Evolutionary conservation across 2,888 invertebrate genomes (phyloP).

Genomic region (Napeogenes inachia): DNA sequence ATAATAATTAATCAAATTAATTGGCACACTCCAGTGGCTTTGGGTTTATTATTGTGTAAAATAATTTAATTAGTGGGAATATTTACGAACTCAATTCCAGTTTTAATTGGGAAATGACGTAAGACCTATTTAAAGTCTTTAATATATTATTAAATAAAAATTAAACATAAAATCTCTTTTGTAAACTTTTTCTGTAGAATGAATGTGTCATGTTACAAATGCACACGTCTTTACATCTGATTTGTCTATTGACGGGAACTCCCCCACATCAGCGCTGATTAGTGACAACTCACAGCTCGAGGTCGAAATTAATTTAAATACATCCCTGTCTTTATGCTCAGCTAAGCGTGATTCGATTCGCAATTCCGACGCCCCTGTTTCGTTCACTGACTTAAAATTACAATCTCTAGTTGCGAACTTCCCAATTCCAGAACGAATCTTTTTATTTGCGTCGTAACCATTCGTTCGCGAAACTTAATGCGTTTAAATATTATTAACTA

Average conservation of each 20-base stretch:
- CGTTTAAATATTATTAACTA: slow-evolving; percentile 34
- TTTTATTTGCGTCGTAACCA: slow-evolving; percentile 49
- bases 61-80: neutral
- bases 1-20: slow-evolving; percentile 3
- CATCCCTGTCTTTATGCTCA: slow-evolving; percentile 66
- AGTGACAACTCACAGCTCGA: slow-evolving; percentile 33
- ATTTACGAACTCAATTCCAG: neutral
- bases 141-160: no score
- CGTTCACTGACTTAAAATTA: slow-evolving; percentile 64
- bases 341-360: slow-evolving; percentile 63
- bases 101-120: no score
- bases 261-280: slow-evolving; percentile 34
- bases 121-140: no score
- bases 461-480: slow-evolving; percentile 41
- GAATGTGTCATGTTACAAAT: neutral
- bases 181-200: no score
- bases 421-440: slow-evolving; percentile 38
- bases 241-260: slow-evolving; percentile 15
- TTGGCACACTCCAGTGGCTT: neutral
- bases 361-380: slow-evolving; percentile 62
- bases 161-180: no score
- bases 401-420: slow-evolving; percentile 48
- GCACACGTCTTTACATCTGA: neutral
- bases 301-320: slow-evolving; percentile 67
- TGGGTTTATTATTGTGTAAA: slow-evolving; percentile 8